phyloP scores from a whole-genome alignment of 2,888 invertebrate species.

The Sthenelais limicola region DNA sequence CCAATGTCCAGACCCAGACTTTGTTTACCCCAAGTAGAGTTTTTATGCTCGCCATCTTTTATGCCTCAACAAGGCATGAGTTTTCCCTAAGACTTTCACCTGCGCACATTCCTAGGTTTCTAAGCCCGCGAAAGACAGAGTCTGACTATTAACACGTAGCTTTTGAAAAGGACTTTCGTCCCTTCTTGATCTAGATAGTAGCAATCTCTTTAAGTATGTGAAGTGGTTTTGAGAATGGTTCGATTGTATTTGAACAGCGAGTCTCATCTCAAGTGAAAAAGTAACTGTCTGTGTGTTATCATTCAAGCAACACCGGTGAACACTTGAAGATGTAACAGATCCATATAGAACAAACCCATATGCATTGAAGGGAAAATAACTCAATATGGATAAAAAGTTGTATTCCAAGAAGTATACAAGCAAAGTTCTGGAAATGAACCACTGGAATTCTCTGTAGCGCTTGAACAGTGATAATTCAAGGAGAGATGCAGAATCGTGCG shows the following conservation, averaged over 20 bases:
- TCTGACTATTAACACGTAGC: constrained; percentile 24
- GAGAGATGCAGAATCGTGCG: too few species aligned
- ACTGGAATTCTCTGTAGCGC: too few species aligned
- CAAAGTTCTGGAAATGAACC: too few species aligned
- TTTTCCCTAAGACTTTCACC: background rate
- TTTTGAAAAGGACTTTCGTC: background rate
- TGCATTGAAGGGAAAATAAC: too few species aligned
- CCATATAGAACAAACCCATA: too few species aligned
- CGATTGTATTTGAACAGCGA: constrained; percentile 23
- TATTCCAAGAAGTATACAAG: too few species aligned
- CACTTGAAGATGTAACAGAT: constrained; percentile 28
- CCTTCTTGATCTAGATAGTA: constrained; percentile 28
- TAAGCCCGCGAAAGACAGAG: background rate
- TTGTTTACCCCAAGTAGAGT: constrained; percentile 23
- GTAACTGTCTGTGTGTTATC: constrained; percentile 28
- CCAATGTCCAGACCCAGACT: constrained; percentile 6
- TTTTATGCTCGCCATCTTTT: constrained; percentile 1
- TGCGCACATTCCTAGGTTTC: constrained; percentile 23
- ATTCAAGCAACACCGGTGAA: constrained; percentile 26
- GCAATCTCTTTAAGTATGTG: constrained; percentile 31
- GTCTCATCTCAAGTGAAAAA: constrained; percentile 9
- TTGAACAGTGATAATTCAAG: too few species aligned
- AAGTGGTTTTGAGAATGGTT: constrained; percentile 20
- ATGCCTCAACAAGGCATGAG: background rate
- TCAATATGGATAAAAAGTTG: too few species aligned